phyloP scores from a whole-genome alignment of 2,888 invertebrate genomes.

The Platycheirus albimanus region DNA sequence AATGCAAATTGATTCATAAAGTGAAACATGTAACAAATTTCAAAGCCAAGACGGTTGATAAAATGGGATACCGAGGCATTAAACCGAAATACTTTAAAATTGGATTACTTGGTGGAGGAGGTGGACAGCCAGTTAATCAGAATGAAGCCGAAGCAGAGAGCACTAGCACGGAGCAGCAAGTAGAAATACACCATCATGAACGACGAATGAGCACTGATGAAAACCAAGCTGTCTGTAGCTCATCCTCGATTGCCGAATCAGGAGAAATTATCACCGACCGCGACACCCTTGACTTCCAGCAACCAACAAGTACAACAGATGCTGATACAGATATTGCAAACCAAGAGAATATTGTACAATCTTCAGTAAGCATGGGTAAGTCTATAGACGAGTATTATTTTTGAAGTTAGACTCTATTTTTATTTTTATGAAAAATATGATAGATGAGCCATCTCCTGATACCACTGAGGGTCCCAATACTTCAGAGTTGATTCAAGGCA shows the following conservation, averaged over 20 bases:
- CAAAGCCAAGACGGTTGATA: slow-evolving; percentile 31
- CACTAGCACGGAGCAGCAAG: slow-evolving; percentile 46
- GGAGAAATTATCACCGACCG: slow-evolving; percentile 43
- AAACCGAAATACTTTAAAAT: slow-evolving; percentile 78
- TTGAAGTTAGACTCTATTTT: too few species aligned
- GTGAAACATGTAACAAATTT: slow-evolving; percentile 12
- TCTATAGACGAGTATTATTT: not conserved
- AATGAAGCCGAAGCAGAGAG: slow-evolving; percentile 54
- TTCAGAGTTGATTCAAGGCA: slow-evolving; percentile 14
- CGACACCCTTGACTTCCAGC: slow-evolving; percentile 42
- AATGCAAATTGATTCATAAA: slow-evolving; percentile 16
- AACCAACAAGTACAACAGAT: slow-evolving; percentile 58
- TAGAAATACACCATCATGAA: slow-evolving; percentile 1
- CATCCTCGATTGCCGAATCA: slow-evolving; percentile 17
- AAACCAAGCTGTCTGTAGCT: slow-evolving; percentile 44
- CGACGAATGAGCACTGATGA: slow-evolving; percentile 36
- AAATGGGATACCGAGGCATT: too few species aligned
- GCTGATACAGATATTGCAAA: slow-evolving; percentile 38
- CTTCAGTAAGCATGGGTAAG: slow-evolving; percentile 46
- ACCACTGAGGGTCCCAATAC: slow-evolving; percentile 36
- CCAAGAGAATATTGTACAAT: slow-evolving; percentile 53
- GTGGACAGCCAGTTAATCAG: slow-evolving; percentile 69
- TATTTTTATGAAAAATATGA: too few species aligned
- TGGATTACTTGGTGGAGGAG: slow-evolving; percentile 76
- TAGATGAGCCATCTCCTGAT: slow-evolving; percentile 52